phyloP scores from a whole-genome alignment of 1,140 invertebrate species.

The Dryas iulia region DNA sequence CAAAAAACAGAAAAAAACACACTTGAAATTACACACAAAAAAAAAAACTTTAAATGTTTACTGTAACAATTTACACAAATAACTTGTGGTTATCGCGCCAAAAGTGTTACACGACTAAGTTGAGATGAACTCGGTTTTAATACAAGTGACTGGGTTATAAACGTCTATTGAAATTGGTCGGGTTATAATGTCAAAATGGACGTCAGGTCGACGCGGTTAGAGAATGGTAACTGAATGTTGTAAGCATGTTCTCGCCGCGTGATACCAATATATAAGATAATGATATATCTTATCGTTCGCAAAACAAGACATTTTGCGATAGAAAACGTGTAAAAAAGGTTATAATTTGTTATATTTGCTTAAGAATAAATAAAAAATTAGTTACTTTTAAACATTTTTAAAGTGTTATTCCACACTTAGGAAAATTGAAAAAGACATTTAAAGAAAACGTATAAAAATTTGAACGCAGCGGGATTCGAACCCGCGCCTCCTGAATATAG shows the following conservation, averaged over 20 bases:
- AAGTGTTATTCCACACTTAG: too few species aligned
- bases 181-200: conserved; percentile 24
- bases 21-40: conserved; percentile 7
- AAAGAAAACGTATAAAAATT: too few species aligned
- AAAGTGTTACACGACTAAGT: conserved; percentile 6
- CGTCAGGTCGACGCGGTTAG: conserved; percentile 12
- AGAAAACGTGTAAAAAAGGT: not conserved
- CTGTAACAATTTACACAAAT: not conserved
- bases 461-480: too few species aligned
- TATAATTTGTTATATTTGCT: too few species aligned
- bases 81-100: not conserved
- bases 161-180: conserved; percentile 16
- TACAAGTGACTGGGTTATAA: not conserved
- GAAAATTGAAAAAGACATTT: too few species aligned
- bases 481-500: too few species aligned
- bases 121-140: not conserved
- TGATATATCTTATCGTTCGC: not conserved
- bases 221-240: conserved; percentile 3
- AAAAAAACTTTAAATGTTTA: conserved; percentile 8
- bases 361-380: too few species aligned
- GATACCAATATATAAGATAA: conserved; percentile 3
- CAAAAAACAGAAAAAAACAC: conserved; percentile 13
- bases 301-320: not conserved
- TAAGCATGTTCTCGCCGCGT: not conserved
- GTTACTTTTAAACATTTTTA: too few species aligned